Base-by-base conservation (phyloP, 1,140 invertebrate species). In the Panagrolaimus sp. region DNA sequence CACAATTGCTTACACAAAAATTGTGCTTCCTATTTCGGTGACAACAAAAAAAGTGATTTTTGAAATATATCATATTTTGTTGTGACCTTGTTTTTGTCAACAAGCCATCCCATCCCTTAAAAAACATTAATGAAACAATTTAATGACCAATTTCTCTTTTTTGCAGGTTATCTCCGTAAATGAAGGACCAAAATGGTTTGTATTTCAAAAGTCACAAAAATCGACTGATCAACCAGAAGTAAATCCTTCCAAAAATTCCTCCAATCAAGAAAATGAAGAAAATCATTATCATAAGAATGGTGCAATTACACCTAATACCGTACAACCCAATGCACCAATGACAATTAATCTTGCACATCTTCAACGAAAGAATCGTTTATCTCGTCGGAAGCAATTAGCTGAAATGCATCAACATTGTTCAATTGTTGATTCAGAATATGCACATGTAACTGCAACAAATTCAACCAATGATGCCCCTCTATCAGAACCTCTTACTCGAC, bases 101-200 rank as follows among this genome's bases (percentile, higher is more conserved):
- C 31, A 38, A 38, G 31, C 31, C 31, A 2, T 38, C n/a, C n/a
- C n/a, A n/a, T n/a, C n/a, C n/a, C n/a, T n/a, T n/a, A n/a, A n/a
- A 38, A 38, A 38, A 38, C 2, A 38, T 38, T 38, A 38, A 38
- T 38, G 31, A 38, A 38, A 38, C 31, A 38, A 4, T 38, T 38
- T 38, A 38, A 38, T 38, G 31, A 38, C 31, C 31, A 38, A 38
- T 38, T 38, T 38, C 2, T 31, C 8, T 13, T 7, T 43, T 46
- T 64, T 63, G 14, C 27, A 64, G 63, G 63, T 64, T 20, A 64
- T 64, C 63, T 20, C 23, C 42, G 38, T 64, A 14, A 64, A 46
- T 13, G 38, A 64, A 64, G 63, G 63, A 20, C 63, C 63, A 23
- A 64, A 64, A 45, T 64, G 63, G 63, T 64, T 64, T 31, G 38